Evolutionary conservation across 2,113 vertebrate species (phyloP).

Genomic region (Murina feae): DNA sequence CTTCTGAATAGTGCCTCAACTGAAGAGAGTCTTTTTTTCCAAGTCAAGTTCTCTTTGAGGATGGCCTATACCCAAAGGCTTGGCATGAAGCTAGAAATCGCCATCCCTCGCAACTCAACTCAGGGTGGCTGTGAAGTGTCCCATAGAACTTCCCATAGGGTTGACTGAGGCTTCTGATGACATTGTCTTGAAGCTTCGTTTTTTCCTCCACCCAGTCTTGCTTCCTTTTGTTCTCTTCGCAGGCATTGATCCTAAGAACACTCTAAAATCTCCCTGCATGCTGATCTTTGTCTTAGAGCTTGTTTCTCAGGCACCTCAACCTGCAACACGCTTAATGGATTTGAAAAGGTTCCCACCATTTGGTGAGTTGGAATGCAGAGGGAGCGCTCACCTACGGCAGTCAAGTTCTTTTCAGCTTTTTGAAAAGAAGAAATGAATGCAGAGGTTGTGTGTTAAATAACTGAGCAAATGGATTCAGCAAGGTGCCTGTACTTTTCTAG

Average conservation of each 20-base stretch:
- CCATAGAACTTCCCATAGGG: neutral
- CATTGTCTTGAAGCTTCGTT: neutral
- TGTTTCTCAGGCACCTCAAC: neutral
- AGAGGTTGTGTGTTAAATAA: neutral
- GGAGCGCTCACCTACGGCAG: neutral
- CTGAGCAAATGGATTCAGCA: neutral
- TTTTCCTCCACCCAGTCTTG: neutral
- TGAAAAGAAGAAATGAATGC: neutral
- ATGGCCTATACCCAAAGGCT: neutral
- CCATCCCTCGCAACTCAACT: neutral
- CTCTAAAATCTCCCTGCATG: neutral
- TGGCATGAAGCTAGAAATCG: neutral
- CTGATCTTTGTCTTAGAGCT: neutral
- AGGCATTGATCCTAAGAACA: neutral
- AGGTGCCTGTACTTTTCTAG: neutral
- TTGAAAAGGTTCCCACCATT: neutral
- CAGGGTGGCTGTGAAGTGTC: neutral
- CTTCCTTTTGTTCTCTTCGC: neutral
- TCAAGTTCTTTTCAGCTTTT: neutral
- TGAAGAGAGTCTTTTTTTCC: neutral
- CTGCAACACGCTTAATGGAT: neutral
- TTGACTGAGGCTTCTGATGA: neutral
- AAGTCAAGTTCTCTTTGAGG: neutral
- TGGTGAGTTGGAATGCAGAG: neutral
- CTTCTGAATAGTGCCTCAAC: neutral